Base-by-base conservation (phyloP, 1,140 invertebrate genomes). In the Bombyx mandarina region DNA sequence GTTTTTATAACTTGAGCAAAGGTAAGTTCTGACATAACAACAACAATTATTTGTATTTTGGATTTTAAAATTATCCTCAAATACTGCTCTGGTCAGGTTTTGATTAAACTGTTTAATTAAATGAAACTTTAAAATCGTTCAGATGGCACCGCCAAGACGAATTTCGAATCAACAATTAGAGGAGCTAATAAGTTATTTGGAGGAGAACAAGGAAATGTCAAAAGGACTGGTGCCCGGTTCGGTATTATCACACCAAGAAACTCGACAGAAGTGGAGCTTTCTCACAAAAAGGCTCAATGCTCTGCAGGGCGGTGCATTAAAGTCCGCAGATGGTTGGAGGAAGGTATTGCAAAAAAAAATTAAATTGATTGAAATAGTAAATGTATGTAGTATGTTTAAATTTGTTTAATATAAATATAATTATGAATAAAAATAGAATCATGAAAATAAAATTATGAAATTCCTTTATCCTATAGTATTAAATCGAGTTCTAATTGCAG, bases 131-230 rank as follows among this genome's bases (percentile, higher is more conserved):
- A 56, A 56, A 52, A 53, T 62, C 57, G 55, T 66, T 49, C 56
- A 82, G 73, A 86, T 86, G 82, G 79, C 79, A 54, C 81, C 82
- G 26, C 82, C 79, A 53, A 69, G 79, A 45, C 74, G 71, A 58
- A 82, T 86, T 67, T 60, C 73, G 47, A 68, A 69, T 54, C 60
- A 77, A 51, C 82, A 86, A 51, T 61, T 77, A 45, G 81, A 86
- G 55, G 78, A 82, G 56, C 56, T 86, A 45, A 73, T 86, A 59
- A 73, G 80, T 53, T 84, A 74, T 66, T 56, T 86, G 45, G 79
- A 86, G 57, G 67, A 73, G 55, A 80, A 86, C 58, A 76, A 67
- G 54, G 77, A 84, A 9, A 77, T 82, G 67, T 75, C 71, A 8
- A 76, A 78, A 60, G 82, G 80, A 1, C 57, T 73, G 6, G 67